phyloP scores from a whole-genome alignment of 1,140 invertebrate species.

The Procambarus virginalis region DNA sequence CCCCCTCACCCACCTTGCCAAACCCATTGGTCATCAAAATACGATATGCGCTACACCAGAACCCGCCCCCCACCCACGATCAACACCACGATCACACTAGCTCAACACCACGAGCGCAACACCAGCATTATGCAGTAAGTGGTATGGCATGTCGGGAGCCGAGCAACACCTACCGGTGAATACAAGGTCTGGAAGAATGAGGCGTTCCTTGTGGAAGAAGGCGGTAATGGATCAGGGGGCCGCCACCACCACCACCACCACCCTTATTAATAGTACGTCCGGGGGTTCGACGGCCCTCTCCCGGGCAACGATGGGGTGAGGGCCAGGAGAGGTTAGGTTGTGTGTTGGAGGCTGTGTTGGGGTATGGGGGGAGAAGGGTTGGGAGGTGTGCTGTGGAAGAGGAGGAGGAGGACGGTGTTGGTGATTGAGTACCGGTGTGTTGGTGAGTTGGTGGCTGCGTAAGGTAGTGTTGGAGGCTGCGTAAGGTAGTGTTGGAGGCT shows the following conservation, averaged over 20 bases:
- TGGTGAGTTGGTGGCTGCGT: not conserved
- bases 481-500: not conserved
- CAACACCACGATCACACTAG: too few relatives aligned
- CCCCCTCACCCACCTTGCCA: too few relatives aligned
- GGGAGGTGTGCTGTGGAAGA: not conserved
- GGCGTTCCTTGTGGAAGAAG: not conserved
- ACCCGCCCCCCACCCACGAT: too few relatives aligned
- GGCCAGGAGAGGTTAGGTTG: not conserved
- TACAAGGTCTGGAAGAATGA: not conserved
- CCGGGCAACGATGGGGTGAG: not conserved
- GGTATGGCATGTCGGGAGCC: not conserved
- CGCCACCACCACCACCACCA: not conserved
- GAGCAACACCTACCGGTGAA: not conserved
- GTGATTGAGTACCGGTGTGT: not conserved
- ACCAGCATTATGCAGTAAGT: slow-evolving; percentile 9
- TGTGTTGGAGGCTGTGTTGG: not conserved
- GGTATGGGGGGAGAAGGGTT: not conserved
- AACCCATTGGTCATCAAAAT: too few relatives aligned
- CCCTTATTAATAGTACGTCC: slow-evolving; percentile 1
- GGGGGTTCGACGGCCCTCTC: not conserved
- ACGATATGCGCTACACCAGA: too few relatives aligned
- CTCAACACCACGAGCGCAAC: not conserved
- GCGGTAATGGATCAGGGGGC: slow-evolving; percentile 3
- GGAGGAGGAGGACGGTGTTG: not conserved
- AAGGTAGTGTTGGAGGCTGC: not conserved